Evolutionary conservation across 2,797 vertebrate genomes (phyloP).

Genomic region (Chrysocyon brachyurus): DNA sequence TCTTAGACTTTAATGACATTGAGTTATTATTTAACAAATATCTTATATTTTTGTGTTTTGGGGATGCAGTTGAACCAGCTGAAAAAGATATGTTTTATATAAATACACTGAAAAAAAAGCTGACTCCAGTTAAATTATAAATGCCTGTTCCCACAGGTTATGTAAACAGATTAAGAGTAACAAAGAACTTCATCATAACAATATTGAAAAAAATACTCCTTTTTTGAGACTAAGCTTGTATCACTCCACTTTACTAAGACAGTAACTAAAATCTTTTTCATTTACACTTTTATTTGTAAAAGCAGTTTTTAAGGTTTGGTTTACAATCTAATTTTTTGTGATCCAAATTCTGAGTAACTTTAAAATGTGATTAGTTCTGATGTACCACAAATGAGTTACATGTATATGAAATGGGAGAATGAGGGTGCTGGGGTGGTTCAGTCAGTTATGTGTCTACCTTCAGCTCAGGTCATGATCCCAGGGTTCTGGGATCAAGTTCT

Average conservation of each 20-base stretch:
- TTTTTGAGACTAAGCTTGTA: not conserved
- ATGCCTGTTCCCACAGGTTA: not conserved
- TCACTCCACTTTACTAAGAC: not conserved
- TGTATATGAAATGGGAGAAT: not conserved
- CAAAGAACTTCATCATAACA: not conserved
- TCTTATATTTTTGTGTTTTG: not conserved
- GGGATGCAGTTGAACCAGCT: not conserved
- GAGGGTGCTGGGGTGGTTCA: too few relatives aligned
- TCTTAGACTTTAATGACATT: not conserved
- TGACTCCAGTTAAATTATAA: not conserved
- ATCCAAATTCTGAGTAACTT: not conserved
- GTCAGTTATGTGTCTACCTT: too few relatives aligned
- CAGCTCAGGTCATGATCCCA: too few relatives aligned
- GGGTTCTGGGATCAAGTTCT: too few relatives aligned
- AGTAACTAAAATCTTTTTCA: not conserved
- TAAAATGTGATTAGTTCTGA: not conserved
- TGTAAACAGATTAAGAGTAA: not conserved
- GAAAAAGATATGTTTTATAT: not conserved
- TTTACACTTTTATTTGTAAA: slow-evolving; percentile 36
- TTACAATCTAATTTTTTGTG: not conserved
- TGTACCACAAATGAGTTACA: not conserved
- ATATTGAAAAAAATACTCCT: not conserved
- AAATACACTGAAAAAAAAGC: not conserved
- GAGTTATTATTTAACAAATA: slow-evolving; percentile 26
- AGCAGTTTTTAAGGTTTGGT: not conserved